Conservation (phyloP, 2,113 vertebrate species). For the Pachypanchax playfairii region DNA sequence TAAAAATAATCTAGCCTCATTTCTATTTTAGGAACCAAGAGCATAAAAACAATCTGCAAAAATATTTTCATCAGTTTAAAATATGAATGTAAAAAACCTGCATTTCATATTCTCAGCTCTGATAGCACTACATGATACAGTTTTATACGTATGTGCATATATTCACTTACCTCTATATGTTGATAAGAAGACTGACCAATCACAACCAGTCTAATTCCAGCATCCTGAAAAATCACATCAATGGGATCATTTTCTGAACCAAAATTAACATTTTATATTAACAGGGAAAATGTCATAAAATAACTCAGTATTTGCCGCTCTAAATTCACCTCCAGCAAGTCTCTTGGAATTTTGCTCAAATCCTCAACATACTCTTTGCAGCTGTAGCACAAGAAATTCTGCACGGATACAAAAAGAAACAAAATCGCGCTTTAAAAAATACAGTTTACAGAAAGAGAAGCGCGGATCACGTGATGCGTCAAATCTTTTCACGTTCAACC, state of each 20-base stretch:
- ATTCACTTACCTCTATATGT: conserved; percentile 87
- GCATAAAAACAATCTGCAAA: neutral
- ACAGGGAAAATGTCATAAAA: neutral
- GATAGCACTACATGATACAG: too few species aligned
- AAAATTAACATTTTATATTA: too few species aligned
- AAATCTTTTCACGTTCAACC: too few species aligned
- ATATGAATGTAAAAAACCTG: too few species aligned
- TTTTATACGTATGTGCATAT: too few species aligned
- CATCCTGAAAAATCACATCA: conserved; percentile 78
- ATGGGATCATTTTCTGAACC: too few species aligned
- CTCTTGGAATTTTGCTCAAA: conserved; percentile 87
- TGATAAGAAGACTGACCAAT: conserved; percentile 89
- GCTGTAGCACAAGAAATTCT: conserved; percentile 94
- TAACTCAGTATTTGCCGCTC: neutral
- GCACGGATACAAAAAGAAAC: conserved; percentile 43
- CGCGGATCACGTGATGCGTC: too few species aligned
- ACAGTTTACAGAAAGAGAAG: too few species aligned
- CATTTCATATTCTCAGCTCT: too few species aligned
- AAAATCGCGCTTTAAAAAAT: neutral
- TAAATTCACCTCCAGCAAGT: conserved; percentile 81
- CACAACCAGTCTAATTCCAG: conserved; percentile 85
- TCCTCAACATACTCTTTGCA: conserved; percentile 96
- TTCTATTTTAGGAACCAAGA: neutral
- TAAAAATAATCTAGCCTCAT: neutral
- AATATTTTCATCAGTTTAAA: too few species aligned